Percentiles rank a stretch among this genome's conserved stretches.
Conservation (phyloP, 2,888 invertebrate genomes). For the Drosophila testacea region DNA sequence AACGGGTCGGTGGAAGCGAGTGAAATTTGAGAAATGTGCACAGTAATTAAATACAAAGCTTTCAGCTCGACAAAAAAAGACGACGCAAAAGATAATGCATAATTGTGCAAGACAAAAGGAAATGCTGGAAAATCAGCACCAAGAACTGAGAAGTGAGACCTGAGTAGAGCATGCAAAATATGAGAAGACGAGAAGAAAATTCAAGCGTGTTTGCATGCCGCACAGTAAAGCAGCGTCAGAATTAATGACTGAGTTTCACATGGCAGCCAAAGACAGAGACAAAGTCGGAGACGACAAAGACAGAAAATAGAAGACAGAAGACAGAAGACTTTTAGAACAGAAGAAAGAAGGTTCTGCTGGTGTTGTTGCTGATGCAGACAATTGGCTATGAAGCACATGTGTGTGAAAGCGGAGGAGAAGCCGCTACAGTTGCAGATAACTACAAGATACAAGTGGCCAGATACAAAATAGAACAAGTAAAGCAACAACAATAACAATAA, state of each 20-base stretch:
- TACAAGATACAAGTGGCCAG: conserved; percentile 75
- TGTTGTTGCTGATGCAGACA: conserved; percentile 54
- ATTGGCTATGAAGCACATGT: conserved; percentile 67
- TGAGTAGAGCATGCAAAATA: conserved; percentile 66
- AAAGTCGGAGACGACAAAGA: neutral
- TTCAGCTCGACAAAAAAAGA: conserved; percentile 61
- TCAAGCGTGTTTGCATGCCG: conserved; percentile 45
- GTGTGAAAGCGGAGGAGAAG: conserved; percentile 63
- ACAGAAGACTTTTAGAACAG: neutral
- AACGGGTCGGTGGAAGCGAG: conserved; percentile 26
- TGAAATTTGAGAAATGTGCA: conserved; percentile 78
- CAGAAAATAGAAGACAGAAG: neutral
- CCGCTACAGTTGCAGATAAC: conserved; percentile 50
- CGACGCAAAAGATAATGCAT: conserved; percentile 71
- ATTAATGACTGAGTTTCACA: conserved; percentile 77
- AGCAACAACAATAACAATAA: conserved; percentile 42
- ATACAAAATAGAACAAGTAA: conserved; percentile 66
- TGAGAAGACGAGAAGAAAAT: conserved; percentile 57
- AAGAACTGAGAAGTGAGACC: conserved; percentile 9
- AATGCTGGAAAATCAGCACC: conserved; percentile 45
- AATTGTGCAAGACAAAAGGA: conserved; percentile 77
- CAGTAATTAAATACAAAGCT: conserved; percentile 75
- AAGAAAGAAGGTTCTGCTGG: neutral
- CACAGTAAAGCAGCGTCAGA: conserved; percentile 65
- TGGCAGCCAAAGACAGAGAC: conserved; percentile 36